A percentile compares a stretch with the other conserved stretches of the same genome.
These are phyloP conservation scores for Micoletzkya japonica DNA, from an alignment of 2,888 invertebrate species.

Conservation along the genomic window DNA sequence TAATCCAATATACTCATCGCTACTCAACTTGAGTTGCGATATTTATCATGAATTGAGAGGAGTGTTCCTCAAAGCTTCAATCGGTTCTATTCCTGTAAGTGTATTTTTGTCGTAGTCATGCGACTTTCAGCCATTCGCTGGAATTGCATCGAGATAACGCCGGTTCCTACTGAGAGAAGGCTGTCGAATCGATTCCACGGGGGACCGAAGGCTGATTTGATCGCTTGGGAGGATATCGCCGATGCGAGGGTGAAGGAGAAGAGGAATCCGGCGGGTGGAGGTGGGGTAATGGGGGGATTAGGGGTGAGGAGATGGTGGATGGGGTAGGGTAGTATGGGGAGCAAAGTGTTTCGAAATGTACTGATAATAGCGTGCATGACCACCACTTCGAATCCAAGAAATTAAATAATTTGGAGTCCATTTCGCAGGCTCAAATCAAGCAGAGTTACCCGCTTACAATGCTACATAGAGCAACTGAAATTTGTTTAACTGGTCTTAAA, in stretches of 20 bases:
- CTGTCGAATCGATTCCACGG: constrained; percentile 24
- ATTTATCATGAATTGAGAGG: no score
- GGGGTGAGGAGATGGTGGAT: background rate
- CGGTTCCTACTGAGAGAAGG: constrained; percentile 32
- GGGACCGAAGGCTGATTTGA: constrained; percentile 13
- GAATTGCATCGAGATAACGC: constrained; percentile 42
- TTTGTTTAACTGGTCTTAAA: background rate
- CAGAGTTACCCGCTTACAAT: background rate
- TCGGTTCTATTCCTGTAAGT: no score
- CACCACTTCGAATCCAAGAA: constrained; percentile 14
- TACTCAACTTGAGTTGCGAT: no score
- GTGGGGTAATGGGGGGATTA: background rate
- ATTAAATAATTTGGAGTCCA: background rate
- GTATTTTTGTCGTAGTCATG: background rate
- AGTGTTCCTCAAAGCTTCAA: no score
- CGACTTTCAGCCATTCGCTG: constrained; percentile 38
- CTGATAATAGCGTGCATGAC: constrained; percentile 3
- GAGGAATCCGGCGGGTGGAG: constrained; percentile 18
- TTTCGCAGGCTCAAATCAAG: background rate
- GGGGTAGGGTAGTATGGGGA: no score
- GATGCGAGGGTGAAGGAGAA: constrained; percentile 23
- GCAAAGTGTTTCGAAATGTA: no score
- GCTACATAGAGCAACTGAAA: background rate
- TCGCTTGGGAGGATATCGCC: constrained; percentile 23
- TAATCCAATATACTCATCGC: no score